Evolutionary conservation across 1,140 invertebrate species (phyloP), one percentile per base, ranked within the genome.

Genomic region (Orchesella cincta): DNA sequence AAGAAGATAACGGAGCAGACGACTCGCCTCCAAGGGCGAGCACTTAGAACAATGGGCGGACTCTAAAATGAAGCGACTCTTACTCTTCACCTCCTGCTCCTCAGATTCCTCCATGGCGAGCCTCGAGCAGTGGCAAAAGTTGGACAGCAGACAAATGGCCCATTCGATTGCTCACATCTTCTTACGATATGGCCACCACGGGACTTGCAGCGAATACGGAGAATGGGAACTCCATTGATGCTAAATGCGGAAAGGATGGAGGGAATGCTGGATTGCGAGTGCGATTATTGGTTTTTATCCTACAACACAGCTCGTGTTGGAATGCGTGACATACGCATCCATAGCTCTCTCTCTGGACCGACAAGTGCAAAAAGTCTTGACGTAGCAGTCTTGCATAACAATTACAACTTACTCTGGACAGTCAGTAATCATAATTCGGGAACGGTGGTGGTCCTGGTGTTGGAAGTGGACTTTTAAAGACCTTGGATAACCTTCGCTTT

Each of bases 51-150:
- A 52, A 80, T 80, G 79, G n/a, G 75, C 34, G n/a, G 79, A 80
- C 20, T 78, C 79, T 0, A 80, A 78, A 67, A 35, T 80, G 51
- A 80, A 80, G 62, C 79, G 78, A 46, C 78, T 77, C 71, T 80
- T 78, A 54, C 78, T 77, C 29, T 52, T 80, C 34, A 80, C 79
- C 51, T 80, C 79, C 33, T 64, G 78, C 5, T 80, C 79, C 16
- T 76, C 3, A 18, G 79, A 39, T 78, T 78, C 57, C 79, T 80
- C 54, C 34, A 57, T 36, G 71, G 71, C n/a, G n/a, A 23, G 62
- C 23, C 23, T 57, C 52, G 3, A 67, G 62, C 23, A 23, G 31
- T 31, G 62, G 62, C 14, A 33, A 26, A 29, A 67, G 28, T 67
- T n/a, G 31, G 52, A 73, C 71, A 73, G 71, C 71, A 20, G 20